phyloP scores from a whole-genome alignment of 35 echinoderm and acorn worm genomes.

The Apostichopus japonicus region DNA sequence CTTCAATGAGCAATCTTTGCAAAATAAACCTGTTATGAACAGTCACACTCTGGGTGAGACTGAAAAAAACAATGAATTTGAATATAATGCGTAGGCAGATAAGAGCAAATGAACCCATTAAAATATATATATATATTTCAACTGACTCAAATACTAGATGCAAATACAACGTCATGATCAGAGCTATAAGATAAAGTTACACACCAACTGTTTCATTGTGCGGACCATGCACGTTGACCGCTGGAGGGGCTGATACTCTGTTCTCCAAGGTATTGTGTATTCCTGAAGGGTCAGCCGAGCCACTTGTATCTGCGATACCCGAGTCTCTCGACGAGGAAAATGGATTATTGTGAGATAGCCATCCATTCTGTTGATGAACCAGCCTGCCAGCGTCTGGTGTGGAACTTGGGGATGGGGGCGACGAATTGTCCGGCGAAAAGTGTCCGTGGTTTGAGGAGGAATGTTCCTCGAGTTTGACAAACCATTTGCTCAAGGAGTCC shows the following conservation, averaged over 20 bases:
- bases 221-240: conserved; percentile 80
- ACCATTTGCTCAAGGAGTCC: conserved; percentile 76
- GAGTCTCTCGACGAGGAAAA: conserved; percentile 60
- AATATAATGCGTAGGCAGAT: too few relatives aligned
- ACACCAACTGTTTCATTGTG: conserved; percentile 71
- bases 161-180: too few relatives aligned
- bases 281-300: not conserved
- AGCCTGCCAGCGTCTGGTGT: conserved; percentile 46
- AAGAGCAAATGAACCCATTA: too few relatives aligned
- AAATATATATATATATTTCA: too few relatives aligned
- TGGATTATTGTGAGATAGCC: conserved; percentile 30
- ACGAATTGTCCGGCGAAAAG: conserved; percentile 26
- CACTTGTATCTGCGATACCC: conserved; percentile 46
- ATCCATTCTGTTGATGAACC: conserved; percentile 70
- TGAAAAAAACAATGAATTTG: too few relatives aligned
- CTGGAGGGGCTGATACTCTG: conserved; percentile 92
- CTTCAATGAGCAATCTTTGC: too few relatives aligned
- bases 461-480: conserved; percentile 80
- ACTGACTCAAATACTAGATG: too few relatives aligned
- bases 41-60: too few relatives aligned
- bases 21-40: too few relatives aligned
- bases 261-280: conserved; percentile 76
- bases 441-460: not conserved
- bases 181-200: not conserved
- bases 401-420: conserved; percentile 51